phyloP scores from a whole-genome alignment of 1,140 invertebrate species.

The Phocides pigmalion region DNA sequence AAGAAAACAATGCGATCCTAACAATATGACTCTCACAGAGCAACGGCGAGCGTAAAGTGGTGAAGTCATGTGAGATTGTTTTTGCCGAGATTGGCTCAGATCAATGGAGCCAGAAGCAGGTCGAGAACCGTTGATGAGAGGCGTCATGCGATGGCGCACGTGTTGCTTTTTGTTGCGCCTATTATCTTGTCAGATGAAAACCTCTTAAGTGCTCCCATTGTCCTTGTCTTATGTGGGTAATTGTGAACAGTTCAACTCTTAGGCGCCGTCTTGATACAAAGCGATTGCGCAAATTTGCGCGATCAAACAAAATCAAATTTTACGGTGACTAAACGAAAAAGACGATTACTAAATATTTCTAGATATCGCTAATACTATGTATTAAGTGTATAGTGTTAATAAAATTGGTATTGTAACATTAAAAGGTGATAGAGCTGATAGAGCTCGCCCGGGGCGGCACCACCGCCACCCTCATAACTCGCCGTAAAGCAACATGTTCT shows the following conservation, averaged over 20 bases:
- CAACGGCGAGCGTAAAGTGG: constrained; percentile 24
- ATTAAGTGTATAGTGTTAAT: no score
- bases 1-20: constrained; percentile 1
- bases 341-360: no score
- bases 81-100: constrained; percentile 33
- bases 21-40: constrained; percentile 41
- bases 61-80: constrained; percentile 39
- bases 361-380: no score
- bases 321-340: no score
- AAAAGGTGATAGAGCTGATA: no score
- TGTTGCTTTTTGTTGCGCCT: constrained; percentile 62
- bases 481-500: no score
- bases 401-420: no score
- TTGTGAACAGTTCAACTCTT: constrained; percentile 34
- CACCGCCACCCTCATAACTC: no score
- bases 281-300: neutral
- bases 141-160: constrained; percentile 63
- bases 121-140: constrained; percentile 54
- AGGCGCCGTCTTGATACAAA: neutral
- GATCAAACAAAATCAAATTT: no score
- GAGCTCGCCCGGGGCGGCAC: no score
- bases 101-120: constrained; percentile 44
- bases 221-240: constrained; percentile 54
- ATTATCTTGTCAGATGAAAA: constrained; percentile 67
- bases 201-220: constrained; percentile 62